phyloP scores from a whole-genome alignment of 2,113 vertebrate species.

The Triplophysa tibetana region DNA sequence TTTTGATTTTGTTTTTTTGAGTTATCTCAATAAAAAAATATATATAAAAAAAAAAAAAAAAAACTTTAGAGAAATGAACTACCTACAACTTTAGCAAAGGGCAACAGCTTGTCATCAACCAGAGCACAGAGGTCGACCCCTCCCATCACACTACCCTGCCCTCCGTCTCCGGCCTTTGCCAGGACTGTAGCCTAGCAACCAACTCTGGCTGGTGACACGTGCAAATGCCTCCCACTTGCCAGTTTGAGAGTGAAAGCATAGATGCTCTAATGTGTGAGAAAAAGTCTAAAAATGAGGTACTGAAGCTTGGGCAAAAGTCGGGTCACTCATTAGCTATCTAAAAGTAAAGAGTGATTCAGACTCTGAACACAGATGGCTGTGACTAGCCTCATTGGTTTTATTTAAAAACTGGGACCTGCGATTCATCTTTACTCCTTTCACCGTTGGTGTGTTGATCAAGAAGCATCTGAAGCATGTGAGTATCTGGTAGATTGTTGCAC shows the following conservation, averaged over 20 bases:
- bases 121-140: conserved; percentile 1
- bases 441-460: not conserved
- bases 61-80: not conserved
- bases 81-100: not conserved
- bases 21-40: too few relatives aligned
- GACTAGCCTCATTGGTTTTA: conserved; percentile 8
- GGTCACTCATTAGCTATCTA: conserved; percentile 17
- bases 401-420: not conserved
- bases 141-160: not conserved
- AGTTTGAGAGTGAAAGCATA: conserved; percentile 26
- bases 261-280: conserved; percentile 18
- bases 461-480: not conserved
- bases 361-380: conserved; percentile 8
- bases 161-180: conserved; percentile 4
- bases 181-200: conserved; percentile 50
- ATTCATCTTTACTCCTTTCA: not conserved
- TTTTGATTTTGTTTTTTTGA: too few relatives aligned
- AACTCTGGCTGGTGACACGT: conserved; percentile 30
- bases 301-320: conserved; percentile 1
- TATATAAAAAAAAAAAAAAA: too few relatives aligned
- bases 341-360: conserved; percentile 19
- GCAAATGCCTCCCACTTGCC: conserved; percentile 1
- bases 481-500: not conserved
- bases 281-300: conserved; percentile 36
- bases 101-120: not conserved